Evolutionary conservation across 1,140 invertebrate genomes (phyloP).

Genomic region (Doryteuthis pealeii): DNA sequence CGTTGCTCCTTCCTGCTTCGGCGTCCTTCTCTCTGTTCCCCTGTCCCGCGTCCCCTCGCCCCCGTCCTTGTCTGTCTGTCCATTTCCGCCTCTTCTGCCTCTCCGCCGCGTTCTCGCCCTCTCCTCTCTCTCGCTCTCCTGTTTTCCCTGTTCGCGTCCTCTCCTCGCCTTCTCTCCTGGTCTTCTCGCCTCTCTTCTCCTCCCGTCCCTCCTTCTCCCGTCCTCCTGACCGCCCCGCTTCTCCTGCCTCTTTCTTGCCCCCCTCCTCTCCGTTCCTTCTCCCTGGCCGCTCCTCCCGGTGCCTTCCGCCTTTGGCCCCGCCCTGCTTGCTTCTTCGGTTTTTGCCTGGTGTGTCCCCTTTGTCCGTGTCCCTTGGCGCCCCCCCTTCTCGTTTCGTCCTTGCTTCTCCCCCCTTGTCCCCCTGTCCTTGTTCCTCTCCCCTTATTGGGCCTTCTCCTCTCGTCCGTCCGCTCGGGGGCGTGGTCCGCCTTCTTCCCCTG

Average conservation of each 20-base stretch:
- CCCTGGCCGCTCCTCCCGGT: not conserved
- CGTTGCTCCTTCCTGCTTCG: no score
- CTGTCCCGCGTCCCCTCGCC: no score
- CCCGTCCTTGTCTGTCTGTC: no score
- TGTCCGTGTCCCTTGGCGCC: constrained; percentile 14
- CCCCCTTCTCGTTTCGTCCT: not conserved
- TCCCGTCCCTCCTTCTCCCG: not conserved
- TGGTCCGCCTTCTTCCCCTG: not conserved
- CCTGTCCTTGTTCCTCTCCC: constrained; percentile 11
- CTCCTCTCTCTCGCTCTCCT: no score
- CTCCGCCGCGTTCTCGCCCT: no score
- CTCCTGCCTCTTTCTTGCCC: constrained; percentile 12
- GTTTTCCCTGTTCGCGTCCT: no score
- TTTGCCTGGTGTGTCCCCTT: constrained; percentile 13
- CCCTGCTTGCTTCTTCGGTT: constrained; percentile 7
- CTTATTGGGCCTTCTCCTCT: not conserved
- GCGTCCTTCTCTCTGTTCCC: no score
- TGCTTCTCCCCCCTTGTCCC: constrained; percentile 14
- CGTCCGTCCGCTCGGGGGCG: not conserved
- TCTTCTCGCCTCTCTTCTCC: constrained; percentile 6
- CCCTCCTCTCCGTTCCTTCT: constrained; percentile 5
- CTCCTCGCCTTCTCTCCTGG: constrained; percentile 9
- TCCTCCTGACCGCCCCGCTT: not conserved
- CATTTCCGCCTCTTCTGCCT: no score
- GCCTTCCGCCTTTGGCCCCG: not conserved